A percentile compares a stretch with the other conserved stretches of the same genome.
Conservation (phyloP, 1,140 invertebrate species). For the Pemphigus obesinymphae region DNA sequence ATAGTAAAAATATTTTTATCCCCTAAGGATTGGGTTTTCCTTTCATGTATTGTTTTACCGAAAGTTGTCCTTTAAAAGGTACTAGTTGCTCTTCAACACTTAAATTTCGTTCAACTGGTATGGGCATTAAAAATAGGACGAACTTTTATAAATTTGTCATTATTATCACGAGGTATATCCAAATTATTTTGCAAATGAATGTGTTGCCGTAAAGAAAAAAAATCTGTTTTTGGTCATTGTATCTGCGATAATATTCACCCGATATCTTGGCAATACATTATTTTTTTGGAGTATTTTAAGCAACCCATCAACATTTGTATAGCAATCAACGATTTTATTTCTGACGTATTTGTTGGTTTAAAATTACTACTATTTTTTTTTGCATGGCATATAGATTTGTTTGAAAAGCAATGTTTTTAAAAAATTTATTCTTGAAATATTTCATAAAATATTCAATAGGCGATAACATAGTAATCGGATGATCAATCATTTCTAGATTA, state of each 20-base stretch:
- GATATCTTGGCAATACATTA: constrained; percentile 43
- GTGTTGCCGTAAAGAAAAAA: constrained; percentile 31
- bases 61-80: constrained; percentile 46
- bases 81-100: constrained; percentile 48
- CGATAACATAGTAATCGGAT: no score
- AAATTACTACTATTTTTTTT: background rate
- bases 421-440: no score
- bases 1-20: constrained; percentile 45
- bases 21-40: background rate
- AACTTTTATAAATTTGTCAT: constrained; percentile 44
- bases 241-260: constrained; percentile 24
- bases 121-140: constrained; percentile 42
- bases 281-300: constrained; percentile 34
- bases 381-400: background rate
- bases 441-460: no score
- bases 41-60: constrained; percentile 43
- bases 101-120: constrained; percentile 41
- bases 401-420: no score
- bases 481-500: no score
- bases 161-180: background rate
- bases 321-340: constrained; percentile 43
- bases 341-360: background rate
- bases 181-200: constrained; percentile 34
- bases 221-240: constrained; percentile 38
- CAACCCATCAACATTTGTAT: constrained; percentile 42